A percentile compares a stretch with the other conserved stretches of the same genome.
Evolutionary conservation across 2,113 vertebrate genomes (phyloP).

Genomic region (Hemibagrus wyckioides): DNA sequence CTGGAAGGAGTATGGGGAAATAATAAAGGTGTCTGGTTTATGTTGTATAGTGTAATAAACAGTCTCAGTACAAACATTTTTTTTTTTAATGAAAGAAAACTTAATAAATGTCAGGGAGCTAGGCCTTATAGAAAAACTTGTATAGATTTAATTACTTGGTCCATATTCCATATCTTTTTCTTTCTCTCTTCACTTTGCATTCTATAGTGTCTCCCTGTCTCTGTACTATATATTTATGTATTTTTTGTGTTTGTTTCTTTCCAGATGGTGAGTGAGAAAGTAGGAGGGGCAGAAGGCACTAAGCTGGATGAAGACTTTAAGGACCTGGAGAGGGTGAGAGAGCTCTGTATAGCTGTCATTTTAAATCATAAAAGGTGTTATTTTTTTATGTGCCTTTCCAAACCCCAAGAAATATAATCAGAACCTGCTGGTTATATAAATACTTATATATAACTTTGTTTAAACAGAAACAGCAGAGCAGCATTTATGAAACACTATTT

Average conservation of each 20-base stretch:
- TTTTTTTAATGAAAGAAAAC: background rate
- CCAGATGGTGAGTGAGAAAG: slow-evolving; percentile 96
- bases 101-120: background rate
- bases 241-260: background rate
- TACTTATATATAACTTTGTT: background rate
- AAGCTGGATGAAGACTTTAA: slow-evolving; percentile 97
- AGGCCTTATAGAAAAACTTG: background rate
- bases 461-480: background rate
- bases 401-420: background rate
- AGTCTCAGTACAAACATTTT: background rate
- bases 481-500: background rate
- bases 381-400: background rate
- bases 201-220: background rate
- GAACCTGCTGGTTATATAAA: background rate
- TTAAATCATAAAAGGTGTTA: background rate
- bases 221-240: background rate
- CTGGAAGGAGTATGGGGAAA: background rate
- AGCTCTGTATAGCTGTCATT: background rate
- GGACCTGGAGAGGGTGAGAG: slow-evolving; percentile 87
- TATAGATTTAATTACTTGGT: background rate
- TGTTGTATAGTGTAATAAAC: background rate
- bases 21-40: background rate
- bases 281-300: slow-evolving; percentile 95
- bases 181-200: background rate
- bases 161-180: background rate